Evolutionary conservation across 2,888 invertebrate species (phyloP).

Genomic region (Aleiodes alternator): DNA sequence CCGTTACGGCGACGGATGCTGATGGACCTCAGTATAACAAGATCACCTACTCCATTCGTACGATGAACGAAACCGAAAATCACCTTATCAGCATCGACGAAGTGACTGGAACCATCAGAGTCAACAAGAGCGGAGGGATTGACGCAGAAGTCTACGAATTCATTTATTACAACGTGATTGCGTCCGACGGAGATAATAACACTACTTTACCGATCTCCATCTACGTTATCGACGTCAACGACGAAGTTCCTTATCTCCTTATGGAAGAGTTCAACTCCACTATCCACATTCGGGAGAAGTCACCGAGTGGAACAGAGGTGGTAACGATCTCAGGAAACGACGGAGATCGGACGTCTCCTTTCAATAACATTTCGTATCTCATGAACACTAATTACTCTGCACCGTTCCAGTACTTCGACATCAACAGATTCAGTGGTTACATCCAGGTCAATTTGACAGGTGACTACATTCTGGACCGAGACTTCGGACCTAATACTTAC

Average conservation of each 20-base stretch:
- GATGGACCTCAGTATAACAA: constrained; percentile 80
- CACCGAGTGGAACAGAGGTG: constrained; percentile 73
- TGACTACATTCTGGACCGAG: constrained; percentile 77
- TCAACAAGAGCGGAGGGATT: constrained; percentile 75
- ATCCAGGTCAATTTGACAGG: constrained; percentile 76
- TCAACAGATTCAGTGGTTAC: constrained; percentile 76
- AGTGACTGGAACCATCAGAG: constrained; percentile 77
- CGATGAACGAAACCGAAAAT: constrained; percentile 74
- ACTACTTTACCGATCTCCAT: constrained; percentile 68
- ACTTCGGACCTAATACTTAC: constrained; percentile 76
- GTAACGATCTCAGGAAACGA: constrained; percentile 76
- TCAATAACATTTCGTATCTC: constrained; percentile 77
- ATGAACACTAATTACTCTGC: constrained; percentile 76
- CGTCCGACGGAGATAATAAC: constrained; percentile 76
- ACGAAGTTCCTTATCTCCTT: constrained; percentile 76
- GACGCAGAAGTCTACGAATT: constrained; percentile 76
- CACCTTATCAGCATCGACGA: constrained; percentile 77
- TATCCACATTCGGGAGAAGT: constrained; percentile 77
- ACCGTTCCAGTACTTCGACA: constrained; percentile 77
- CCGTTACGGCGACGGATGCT: constrained; percentile 79
- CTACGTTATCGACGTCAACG: constrained; percentile 80
- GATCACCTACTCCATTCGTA: constrained; percentile 77
- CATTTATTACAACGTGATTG: constrained; percentile 78
- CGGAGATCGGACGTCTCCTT: constrained; percentile 78
- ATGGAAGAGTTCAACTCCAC: constrained; percentile 68